These are phyloP conservation scores for Caracal caracal DNA, from an alignment of 2,113 vertebrate species.

Conservation along the genomic window DNA sequence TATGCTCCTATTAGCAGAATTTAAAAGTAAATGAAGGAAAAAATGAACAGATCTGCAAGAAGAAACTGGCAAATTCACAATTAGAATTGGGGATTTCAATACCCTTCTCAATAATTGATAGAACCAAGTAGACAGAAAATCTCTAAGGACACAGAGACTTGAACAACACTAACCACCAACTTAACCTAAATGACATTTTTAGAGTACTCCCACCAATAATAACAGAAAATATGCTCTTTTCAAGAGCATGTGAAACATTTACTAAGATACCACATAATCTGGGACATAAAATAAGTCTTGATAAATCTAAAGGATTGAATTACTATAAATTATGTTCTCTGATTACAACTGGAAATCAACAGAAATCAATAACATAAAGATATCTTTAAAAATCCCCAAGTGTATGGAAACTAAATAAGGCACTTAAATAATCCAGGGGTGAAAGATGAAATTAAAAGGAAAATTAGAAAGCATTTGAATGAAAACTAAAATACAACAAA, in stretches of 20 bases:
- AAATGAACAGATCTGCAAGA: background rate
- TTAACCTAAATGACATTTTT: background rate
- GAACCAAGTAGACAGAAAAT: background rate
- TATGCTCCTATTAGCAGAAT: background rate
- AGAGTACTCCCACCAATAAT: background rate
- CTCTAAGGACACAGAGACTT: background rate
- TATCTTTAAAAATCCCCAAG: background rate
- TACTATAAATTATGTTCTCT: background rate
- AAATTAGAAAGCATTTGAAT: no score
- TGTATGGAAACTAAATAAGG: background rate
- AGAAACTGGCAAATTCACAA: background rate
- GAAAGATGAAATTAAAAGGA: background rate
- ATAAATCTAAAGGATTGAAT: background rate
- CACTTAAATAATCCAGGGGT: background rate
- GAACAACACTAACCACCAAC: background rate
- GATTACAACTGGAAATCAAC: background rate
- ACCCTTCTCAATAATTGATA: background rate
- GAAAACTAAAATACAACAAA: no score
- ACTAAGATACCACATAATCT: background rate
- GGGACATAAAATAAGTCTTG: background rate
- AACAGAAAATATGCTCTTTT: background rate
- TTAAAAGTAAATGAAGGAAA: background rate
- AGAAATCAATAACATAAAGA: background rate
- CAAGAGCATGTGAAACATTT: background rate
- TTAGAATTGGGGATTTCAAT: background rate